A percentile compares a stretch with the other conserved stretches of the same genome.
phyloP scores from a whole-genome alignment of 2,113 vertebrate species.

The Probosciger aterrimus region DNA sequence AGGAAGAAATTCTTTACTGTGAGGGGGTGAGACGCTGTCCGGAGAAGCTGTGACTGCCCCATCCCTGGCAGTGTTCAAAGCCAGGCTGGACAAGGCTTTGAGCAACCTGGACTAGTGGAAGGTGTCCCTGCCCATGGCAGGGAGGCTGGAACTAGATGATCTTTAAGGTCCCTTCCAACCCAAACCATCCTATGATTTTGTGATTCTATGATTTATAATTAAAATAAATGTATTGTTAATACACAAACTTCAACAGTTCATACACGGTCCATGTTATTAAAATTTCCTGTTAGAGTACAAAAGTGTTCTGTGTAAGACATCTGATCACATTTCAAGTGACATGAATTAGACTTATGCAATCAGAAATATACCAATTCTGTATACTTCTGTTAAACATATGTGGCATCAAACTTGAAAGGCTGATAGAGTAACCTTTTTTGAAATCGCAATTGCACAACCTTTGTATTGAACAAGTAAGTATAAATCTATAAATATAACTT shows the following conservation, averaged over 20 bases:
- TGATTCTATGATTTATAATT: not conserved
- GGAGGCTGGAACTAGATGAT: not conserved
- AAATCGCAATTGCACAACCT: not conserved
- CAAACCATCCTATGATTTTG: not conserved
- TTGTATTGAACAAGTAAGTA: not conserved
- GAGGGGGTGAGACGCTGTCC: not conserved
- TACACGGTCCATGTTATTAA: not conserved
- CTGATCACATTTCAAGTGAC: not conserved
- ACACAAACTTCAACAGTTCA: not conserved
- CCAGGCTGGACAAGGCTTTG: not conserved
- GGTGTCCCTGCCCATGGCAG: not conserved
- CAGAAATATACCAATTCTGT: not conserved
- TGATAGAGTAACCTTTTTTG: not conserved
- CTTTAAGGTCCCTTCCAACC: not conserved
- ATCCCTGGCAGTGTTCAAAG: not conserved
- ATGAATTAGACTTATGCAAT: not conserved
- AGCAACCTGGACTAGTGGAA: no score
- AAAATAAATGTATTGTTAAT: not conserved
- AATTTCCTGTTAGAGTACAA: not conserved
- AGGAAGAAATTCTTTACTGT: not conserved
- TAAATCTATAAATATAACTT: not conserved
- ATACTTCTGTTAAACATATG: not conserved
- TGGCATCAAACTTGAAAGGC: not conserved
- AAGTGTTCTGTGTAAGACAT: not conserved
- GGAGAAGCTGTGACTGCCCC: accelerated